These are phyloP conservation scores for Leptonema lineaticorne DNA, from an alignment of 1,140 invertebrate species.

Conservation along the genomic window DNA sequence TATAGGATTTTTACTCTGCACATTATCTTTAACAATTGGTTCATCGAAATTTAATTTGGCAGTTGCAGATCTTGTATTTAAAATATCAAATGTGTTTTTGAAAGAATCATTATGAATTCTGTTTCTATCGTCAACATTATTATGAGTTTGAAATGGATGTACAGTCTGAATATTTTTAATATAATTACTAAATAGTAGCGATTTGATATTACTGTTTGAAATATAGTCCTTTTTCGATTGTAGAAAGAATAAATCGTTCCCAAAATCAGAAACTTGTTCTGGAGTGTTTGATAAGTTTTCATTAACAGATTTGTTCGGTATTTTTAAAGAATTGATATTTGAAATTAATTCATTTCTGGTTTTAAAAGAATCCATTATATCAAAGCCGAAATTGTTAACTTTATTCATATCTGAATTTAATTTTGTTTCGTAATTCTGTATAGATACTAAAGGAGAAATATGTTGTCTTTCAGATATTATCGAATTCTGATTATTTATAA, in stretches of 20 bases:
- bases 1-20: too few relatives aligned
- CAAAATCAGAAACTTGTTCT: background rate
- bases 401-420: background rate
- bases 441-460: background rate
- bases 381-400: background rate
- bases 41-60: too few relatives aligned
- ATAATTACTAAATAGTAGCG: background rate
- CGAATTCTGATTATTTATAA: too few relatives aligned
- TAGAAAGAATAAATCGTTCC: background rate
- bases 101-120: too few relatives aligned
- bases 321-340: background rate
- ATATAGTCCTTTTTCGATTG: background rate
- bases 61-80: too few relatives aligned
- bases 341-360: background rate
- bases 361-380: background rate
- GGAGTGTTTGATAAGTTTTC: background rate
- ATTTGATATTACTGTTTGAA: background rate
- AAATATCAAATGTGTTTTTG: too few relatives aligned
- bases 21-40: too few relatives aligned
- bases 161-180: background rate
- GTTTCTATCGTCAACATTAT: background rate
- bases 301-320: background rate
- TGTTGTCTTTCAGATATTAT: too few relatives aligned
- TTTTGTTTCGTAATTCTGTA: background rate
- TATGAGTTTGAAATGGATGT: background rate